Conservation (phyloP, 2,888 invertebrate species). For the Ditylenchus weischeri region DNA sequence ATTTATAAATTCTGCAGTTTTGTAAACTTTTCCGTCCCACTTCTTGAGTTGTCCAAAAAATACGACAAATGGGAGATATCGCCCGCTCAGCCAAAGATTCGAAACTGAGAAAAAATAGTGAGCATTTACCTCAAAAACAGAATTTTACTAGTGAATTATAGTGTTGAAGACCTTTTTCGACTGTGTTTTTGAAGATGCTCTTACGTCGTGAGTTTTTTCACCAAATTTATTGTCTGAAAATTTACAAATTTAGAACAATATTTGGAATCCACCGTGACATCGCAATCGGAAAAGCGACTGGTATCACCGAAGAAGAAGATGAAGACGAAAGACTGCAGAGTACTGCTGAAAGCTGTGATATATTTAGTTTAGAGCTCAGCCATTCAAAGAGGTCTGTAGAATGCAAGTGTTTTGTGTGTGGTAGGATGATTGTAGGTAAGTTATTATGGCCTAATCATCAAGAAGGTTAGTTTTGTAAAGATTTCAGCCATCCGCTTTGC, state of each 20-base stretch:
- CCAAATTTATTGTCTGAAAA: not conserved
- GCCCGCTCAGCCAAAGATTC: not conserved
- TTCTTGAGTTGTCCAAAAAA: no score
- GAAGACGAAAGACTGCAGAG: slow-evolving; percentile 10
- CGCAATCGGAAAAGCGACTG: slow-evolving; percentile 13
- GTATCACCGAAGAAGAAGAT: slow-evolving; percentile 8
- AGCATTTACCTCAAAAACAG: not conserved
- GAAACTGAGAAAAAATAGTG: slow-evolving; percentile 5
- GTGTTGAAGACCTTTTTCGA: slow-evolving; percentile 14
- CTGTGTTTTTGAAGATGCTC: slow-evolving; percentile 8
- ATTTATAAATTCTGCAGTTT: no score
- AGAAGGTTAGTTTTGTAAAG: not conserved
- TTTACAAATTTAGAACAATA: slow-evolving; percentile 1
- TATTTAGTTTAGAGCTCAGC: slow-evolving; percentile 1
- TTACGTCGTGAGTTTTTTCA: not conserved
- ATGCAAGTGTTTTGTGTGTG: slow-evolving; percentile 33
- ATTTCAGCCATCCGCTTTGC: slow-evolving; percentile 42
- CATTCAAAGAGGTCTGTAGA: slow-evolving; percentile 21
- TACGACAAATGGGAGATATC: no score
- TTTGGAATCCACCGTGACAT: slow-evolving; percentile 23
- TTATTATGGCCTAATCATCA: no score
- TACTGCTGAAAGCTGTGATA: slow-evolving; percentile 7
- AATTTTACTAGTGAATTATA: not conserved
- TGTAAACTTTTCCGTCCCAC: no score
- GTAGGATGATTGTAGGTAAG: not conserved